Conservation (phyloP, 2,113 vertebrate genomes). For the Esox niger region DNA sequence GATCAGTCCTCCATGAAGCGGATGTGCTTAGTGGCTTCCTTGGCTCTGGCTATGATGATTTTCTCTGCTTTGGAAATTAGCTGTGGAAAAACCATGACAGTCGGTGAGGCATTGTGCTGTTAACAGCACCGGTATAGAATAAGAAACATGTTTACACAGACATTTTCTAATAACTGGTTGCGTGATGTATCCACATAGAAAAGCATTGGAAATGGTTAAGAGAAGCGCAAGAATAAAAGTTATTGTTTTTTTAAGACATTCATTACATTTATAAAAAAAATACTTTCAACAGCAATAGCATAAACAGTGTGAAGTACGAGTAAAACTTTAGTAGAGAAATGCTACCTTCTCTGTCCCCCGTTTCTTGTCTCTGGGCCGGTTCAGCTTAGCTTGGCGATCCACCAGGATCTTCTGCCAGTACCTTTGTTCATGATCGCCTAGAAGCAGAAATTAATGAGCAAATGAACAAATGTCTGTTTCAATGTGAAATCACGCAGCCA, state of each 20-base stretch:
- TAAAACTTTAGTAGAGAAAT: no score
- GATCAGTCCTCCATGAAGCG: conserved; percentile 82
- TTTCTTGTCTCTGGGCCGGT: conserved; percentile 93
- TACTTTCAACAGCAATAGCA: no score
- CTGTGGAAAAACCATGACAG: conserved; percentile 68
- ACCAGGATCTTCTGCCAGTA: conserved; percentile 99
- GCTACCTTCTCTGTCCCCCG: conserved; percentile 92
- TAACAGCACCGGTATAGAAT: not conserved
- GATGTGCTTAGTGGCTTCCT: conserved; percentile 87
- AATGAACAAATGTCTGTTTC: not conserved
- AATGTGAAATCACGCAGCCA: not conserved
- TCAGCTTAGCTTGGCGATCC: conserved; percentile 94
- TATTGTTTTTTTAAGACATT: no score
- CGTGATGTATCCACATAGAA: not conserved
- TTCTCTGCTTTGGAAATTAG: conserved; percentile 94
- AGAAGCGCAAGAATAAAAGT: no score
- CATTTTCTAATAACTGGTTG: no score
- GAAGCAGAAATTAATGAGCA: conserved; percentile 7
- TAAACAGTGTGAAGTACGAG: no score
- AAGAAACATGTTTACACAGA: no score
- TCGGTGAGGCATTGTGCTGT: not conserved
- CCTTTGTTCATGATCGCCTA: conserved; percentile 91
- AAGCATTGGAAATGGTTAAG: not conserved
- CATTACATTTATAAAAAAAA: no score
- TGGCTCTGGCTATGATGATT: conserved; percentile 84